phyloP scores from a whole-genome alignment of 2,888 invertebrate species.

The Aspidapion aeneum region DNA sequence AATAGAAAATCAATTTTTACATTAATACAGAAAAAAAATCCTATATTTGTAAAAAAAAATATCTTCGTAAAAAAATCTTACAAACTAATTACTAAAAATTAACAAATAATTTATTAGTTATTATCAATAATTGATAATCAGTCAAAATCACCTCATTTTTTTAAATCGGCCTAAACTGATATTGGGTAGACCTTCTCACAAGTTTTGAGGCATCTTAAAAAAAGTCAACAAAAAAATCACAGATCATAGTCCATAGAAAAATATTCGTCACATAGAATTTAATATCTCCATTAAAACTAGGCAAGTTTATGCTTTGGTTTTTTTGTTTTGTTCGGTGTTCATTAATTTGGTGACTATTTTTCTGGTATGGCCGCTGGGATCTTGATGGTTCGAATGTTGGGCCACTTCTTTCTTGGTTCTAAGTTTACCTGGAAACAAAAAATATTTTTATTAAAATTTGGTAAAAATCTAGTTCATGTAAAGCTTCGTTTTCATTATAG shows the following conservation, averaged over 20 bases:
- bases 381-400: conserved; percentile 87
- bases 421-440: too few species aligned
- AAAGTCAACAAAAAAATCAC: conserved; percentile 2
- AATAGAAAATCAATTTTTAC: background rate
- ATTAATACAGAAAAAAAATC: background rate
- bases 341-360: conserved; percentile 83
- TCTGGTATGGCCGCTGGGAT: conserved; percentile 90
- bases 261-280: background rate
- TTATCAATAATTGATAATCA: too few species aligned
- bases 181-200: background rate
- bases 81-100: background rate
- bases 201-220: background rate
- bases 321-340: conserved; percentile 81
- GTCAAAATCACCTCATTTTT: conserved; percentile 13
- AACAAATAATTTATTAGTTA: background rate
- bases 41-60: background rate
- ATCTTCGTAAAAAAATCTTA: background rate
- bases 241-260: conserved; percentile 23
- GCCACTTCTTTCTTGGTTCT: conserved; percentile 50
- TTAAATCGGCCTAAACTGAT: conserved; percentile 4
- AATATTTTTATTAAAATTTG: background rate
- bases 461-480: too few species aligned
- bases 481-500: too few species aligned
- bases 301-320: conserved; percentile 38
- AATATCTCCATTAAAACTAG: background rate